Percentiles rank a stretch among this genome's conserved stretches.
Evolutionary conservation across 2,888 invertebrate genomes (phyloP).

Genomic region (Frankliniella fusca): DNA sequence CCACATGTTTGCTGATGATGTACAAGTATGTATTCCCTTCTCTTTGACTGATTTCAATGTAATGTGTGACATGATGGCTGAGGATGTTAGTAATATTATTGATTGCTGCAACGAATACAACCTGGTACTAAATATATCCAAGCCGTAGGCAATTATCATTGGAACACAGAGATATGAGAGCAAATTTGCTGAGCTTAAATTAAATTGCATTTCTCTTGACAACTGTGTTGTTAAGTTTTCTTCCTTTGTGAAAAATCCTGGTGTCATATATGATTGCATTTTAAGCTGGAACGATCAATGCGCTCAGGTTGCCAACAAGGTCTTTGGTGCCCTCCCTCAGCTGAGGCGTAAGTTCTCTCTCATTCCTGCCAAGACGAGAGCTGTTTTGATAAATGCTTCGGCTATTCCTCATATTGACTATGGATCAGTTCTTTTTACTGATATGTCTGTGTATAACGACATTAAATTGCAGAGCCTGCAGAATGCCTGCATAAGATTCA

Average conservation of each 20-base stretch:
- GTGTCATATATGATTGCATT: neutral
- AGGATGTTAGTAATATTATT: neutral
- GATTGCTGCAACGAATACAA: neutral
- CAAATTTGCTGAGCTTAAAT: neutral
- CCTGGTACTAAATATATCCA: neutral
- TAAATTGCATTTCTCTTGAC: neutral
- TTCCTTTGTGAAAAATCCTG: neutral
- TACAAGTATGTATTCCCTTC: neutral
- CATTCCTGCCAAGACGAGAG: too few relatives aligned
- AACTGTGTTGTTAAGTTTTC: too few relatives aligned
- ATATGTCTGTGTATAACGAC: too few relatives aligned
- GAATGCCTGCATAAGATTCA: too few relatives aligned
- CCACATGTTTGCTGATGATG: neutral
- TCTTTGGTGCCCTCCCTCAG: too few relatives aligned
- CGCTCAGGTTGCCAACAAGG: too few relatives aligned
- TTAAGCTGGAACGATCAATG: too few relatives aligned
- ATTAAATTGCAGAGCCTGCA: too few relatives aligned
- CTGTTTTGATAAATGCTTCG: too few relatives aligned
- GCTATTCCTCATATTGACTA: too few relatives aligned
- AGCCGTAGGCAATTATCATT: neutral
- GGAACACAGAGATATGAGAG: neutral
- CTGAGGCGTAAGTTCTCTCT: too few relatives aligned
- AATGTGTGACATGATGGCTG: neutral
- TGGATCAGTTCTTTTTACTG: too few relatives aligned
- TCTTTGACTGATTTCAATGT: neutral